Base-by-base conservation (phyloP, 2,888 invertebrate species). In the Tuta absoluta region DNA sequence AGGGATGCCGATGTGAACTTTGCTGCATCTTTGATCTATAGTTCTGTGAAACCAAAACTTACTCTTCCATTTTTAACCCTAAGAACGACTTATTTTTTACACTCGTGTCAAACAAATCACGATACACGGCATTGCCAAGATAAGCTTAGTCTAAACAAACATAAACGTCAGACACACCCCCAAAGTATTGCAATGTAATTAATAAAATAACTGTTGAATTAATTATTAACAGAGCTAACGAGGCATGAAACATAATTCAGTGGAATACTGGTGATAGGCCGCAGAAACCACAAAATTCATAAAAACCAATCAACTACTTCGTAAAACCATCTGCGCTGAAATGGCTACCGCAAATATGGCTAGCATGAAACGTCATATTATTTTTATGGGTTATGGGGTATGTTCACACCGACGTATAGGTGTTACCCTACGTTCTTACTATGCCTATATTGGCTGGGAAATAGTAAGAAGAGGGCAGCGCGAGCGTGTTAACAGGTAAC, bases 251-350 rank as follows among this genome's bases (percentile, higher is more conserved):
- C 12, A 28, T 56, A 28, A 56, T 56, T 56, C 10, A 51, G 11
- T 23, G 51, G 23, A 51, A 51, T 19, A 51, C 51, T 19, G 21
- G 17, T 51, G 19, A 51, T 51, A 1, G 11, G 56, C n/a, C 24
- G 28, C 56, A 28, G 56, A 14, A 7, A 28, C 28, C 19, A 62
- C 19, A 17, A 64, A 63, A 63, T 67, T 61, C 24, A 63, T 63
- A 63, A 66, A 65, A 65, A 65, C 60, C 49, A 53, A 67, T 65
- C 59, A 62, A 61, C 58, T 41, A 64, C 59, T 60, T 57, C 45
- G 51, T 65, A 56, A 63, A 56, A 58, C 45, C 38, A 53, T 56
- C 60, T 60, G 58, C 24, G 64, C 62, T 49, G 57, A 57, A 66
- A 66, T 64, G 45, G 41, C 24, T 57, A 45, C 45, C 45, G 17